Conservation (phyloP, 2,797 vertebrate genomes). For the Epinephelus awoara region DNA sequence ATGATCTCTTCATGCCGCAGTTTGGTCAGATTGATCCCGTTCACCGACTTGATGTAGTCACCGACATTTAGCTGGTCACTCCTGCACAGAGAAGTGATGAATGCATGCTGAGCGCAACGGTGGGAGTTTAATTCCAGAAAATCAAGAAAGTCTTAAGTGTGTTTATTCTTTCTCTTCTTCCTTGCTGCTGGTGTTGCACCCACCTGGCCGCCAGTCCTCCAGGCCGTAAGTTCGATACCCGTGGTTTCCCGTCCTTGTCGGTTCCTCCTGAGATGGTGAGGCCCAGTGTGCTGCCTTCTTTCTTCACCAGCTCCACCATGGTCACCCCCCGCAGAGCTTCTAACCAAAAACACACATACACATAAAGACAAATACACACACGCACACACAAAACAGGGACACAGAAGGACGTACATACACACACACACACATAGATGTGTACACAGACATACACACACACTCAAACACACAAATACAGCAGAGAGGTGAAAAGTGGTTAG, state of each 20-base stretch:
- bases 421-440: constrained; percentile 19
- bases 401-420: constrained; percentile 25
- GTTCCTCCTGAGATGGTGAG: constrained; percentile 98
- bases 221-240: constrained; percentile 95
- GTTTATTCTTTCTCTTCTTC: neutral
- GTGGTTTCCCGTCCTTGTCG: constrained; percentile 96
- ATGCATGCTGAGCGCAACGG: neutral
- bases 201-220: constrained; percentile 97
- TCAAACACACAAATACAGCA: constrained; percentile 48
- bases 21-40: constrained; percentile 96
- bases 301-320: constrained; percentile 96
- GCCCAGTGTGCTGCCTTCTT: constrained; percentile 95
- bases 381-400: constrained; percentile 12
- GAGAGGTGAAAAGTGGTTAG: constrained; percentile 57
- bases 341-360: constrained; percentile 81
- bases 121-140: neutral
- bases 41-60: constrained; percentile 97
- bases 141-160: neutral
- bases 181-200: constrained; percentile 34
- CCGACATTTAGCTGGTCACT: constrained; percentile 97
- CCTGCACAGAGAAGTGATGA: constrained; percentile 74
- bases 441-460: constrained; percentile 37
- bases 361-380: constrained; percentile 59
- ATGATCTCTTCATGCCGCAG: constrained; percentile 97
- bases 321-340: constrained; percentile 96